Evolutionary conservation across 2,888 invertebrate species (phyloP).

Genomic region (Dryococelus australis): DNA sequence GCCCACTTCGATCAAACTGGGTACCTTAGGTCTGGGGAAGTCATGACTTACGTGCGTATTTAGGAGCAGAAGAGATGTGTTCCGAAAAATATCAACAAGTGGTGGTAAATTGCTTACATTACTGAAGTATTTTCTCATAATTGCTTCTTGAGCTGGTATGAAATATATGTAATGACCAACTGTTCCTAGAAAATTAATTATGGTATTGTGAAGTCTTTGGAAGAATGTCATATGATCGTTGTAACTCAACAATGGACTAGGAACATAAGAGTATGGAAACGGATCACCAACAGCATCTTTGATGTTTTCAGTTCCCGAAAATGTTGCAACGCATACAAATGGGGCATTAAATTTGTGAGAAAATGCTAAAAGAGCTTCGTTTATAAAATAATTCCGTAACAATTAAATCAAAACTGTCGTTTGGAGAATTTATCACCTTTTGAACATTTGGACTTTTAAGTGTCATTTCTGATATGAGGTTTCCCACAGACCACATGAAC

Average conservation of each 20-base stretch:
- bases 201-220: conserved; percentile 60
- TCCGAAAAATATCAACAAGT: conserved; percentile 44
- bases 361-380: conserved; percentile 42
- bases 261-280: conserved; percentile 61
- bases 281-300: conserved; percentile 61
- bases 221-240: conserved; percentile 59
- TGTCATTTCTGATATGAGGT: not conserved
- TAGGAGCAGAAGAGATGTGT: conserved; percentile 47
- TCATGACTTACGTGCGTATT: conserved; percentile 51
- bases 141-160: conserved; percentile 34
- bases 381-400: conserved; percentile 39
- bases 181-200: conserved; percentile 40
- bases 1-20: conserved; percentile 52
- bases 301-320: conserved; percentile 60
- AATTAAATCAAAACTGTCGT: conserved; percentile 41
- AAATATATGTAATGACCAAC: conserved; percentile 22
- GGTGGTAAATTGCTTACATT: conserved; percentile 39
- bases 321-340: conserved; percentile 57
- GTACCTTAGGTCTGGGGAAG: conserved; percentile 48
- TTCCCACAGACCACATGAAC: conserved; percentile 32
- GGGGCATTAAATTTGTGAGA: conserved; percentile 42
- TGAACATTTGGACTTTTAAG: conserved; percentile 32
- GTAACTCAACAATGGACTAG: conserved; percentile 62
- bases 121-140: conserved; percentile 35
- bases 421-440: conserved; percentile 31